Base-by-base conservation (phyloP, 2,113 vertebrate species). In the Oophaga pumilio region DNA sequence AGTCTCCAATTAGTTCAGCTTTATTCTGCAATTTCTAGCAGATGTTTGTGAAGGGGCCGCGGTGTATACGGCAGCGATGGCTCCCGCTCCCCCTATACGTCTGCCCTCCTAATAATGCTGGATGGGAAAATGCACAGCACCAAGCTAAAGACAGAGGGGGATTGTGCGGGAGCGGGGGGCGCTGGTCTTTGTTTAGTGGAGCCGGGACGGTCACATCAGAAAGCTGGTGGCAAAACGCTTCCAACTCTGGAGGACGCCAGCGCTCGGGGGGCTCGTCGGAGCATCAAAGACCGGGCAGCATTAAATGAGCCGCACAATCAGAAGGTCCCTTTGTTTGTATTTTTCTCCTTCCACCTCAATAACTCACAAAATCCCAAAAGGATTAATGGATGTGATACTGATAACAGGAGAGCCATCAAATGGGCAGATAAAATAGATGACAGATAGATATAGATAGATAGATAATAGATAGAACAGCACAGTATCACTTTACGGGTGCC, bases 231-330 rank as follows among this genome's bases (percentile, higher is more conserved):
- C 82, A 84, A 81, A 56, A 17, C 43, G 24, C 71, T 59, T 77
- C 87, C 79, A 79, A 59, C 50, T 79, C 20, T 76, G 64, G n/a
- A 59, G 79, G 22, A 59, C 62, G 79, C 14, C 62, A 33, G 17
- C 28, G 62, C 62, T 64, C 24, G 24, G 50, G 88, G 76, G 76
- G 59, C 28, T 57, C 85, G 82, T 84, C 76, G 49, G 83, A 66
- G 59, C 82, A 83, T 88, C 88, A 84, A 80, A 90, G 84, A 81
- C 14, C 43, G 24, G 24, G 78, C 26, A 52, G 69, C 69, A 20
- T 79, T 71, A 80, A 66, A 69, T 49, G 53, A 62, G 86, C 66
- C 18, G 86, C 86, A 20, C 68, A 33, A 18, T 80, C 12, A 33
- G 56, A 17, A 68, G 28, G 79, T 57, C 53, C 17, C 62, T 24